Conservation (phyloP, 2,113 vertebrate genomes). For the Zosterops borbonicus region DNA sequence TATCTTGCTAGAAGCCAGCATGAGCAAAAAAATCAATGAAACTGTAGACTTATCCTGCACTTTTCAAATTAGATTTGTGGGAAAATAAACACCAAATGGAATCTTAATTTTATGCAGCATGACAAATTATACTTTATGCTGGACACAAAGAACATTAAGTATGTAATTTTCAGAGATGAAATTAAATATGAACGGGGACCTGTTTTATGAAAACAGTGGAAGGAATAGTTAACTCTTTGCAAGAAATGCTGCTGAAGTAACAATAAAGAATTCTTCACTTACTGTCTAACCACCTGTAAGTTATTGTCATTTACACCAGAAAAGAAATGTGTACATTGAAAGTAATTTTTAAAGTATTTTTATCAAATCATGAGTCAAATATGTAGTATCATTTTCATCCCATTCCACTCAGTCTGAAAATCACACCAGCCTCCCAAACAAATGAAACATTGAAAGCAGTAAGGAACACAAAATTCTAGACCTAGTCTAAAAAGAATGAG, state of each 20-base stretch:
- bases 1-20: neutral
- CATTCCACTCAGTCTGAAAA: neutral
- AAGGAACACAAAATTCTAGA: neutral
- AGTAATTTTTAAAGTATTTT: neutral
- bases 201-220: neutral
- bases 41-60: neutral
- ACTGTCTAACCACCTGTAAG: neutral
- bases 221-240: neutral
- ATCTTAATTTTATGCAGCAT: neutral
- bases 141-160: neutral
- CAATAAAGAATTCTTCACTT: neutral
- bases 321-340: neutral
- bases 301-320: neutral
- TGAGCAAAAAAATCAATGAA: neutral
- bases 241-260: neutral
- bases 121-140: neutral
- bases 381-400: neutral
- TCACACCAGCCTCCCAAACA: neutral
- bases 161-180: neutral
- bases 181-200: rapidly evolving
- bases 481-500: neutral
- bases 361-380: neutral
- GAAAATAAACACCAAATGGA: neutral
- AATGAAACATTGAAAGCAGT: neutral
- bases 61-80: neutral